A percentile compares a stretch with the other conserved stretches of the same genome.
Conservation (phyloP, 2,113 vertebrate species). For the Ptilonorhynchus violaceus region DNA sequence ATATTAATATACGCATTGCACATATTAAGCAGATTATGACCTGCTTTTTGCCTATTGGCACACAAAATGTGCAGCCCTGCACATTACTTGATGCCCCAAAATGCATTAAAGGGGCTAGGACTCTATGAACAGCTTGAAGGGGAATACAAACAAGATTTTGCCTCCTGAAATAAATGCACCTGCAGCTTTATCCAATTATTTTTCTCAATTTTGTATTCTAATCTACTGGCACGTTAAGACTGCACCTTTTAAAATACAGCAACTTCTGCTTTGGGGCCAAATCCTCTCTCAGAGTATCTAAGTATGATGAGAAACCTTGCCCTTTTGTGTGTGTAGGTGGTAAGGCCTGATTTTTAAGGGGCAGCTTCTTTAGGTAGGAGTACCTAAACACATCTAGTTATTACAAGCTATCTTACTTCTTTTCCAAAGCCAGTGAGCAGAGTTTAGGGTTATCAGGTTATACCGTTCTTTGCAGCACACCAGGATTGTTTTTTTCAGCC, state of each 20-base stretch:
- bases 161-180: neutral
- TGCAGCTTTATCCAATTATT: neutral
- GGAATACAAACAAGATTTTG: neutral
- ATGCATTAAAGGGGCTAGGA: neutral
- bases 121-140: neutral
- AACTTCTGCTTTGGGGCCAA: neutral
- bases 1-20: conserved; percentile 53
- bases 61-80: conserved; percentile 18
- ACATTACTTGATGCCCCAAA: neutral
- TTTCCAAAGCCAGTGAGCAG: neutral
- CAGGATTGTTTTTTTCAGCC: neutral
- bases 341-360: neutral
- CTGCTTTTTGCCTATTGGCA: conserved; percentile 14
- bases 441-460: neutral
- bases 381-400: neutral
- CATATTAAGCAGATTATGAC: conserved; percentile 35
- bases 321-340: neutral
- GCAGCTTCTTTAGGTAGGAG: neutral
- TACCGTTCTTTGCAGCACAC: neutral
- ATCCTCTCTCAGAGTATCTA: neutral
- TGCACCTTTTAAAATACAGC: neutral
- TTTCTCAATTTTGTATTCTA: neutral
- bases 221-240: neutral
- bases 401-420: neutral
- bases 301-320: neutral